phyloP scores from a whole-genome alignment of 2,797 vertebrate species.

The Pantherophis vulpinus region DNA sequence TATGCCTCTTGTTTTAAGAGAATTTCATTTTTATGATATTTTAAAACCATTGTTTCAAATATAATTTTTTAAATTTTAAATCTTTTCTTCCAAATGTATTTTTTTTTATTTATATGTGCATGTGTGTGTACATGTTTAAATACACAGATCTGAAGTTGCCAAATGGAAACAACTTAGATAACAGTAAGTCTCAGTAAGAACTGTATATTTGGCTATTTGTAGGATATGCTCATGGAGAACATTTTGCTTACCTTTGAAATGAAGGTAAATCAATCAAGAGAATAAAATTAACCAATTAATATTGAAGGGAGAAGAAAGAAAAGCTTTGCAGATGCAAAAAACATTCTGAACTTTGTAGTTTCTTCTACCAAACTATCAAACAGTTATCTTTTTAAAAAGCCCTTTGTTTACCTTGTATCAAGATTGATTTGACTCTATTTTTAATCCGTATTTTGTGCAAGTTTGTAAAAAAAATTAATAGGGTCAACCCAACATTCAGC shows the following conservation, averaged over 20 bases:
- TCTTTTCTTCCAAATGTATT: neutral
- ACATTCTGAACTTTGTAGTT: conserved; percentile 41
- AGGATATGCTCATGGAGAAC: neutral
- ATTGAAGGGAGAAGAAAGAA: conserved; percentile 2
- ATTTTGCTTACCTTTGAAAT: neutral
- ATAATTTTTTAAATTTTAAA: neutral
- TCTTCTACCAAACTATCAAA: conserved; percentile 41
- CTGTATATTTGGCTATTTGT: neutral
- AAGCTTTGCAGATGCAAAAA: neutral
- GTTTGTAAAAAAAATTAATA: conserved; percentile 59
- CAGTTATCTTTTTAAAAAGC: conserved; percentile 37
- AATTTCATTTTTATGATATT: neutral
- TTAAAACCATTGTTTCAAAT: neutral
- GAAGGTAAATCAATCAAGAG: neutral
- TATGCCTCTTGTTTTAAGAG: neutral
- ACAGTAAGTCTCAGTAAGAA: neutral
- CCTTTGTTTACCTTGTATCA: conserved; percentile 51
- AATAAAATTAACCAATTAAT: conserved; percentile 1
- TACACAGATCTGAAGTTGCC: neutral
- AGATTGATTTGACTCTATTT: conserved; percentile 51
- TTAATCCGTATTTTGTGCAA: conserved; percentile 67
- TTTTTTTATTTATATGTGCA: neutral
- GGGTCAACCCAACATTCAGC: conserved; percentile 68
- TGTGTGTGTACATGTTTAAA: neutral
- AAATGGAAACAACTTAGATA: neutral